These are phyloP conservation scores for Stegana nigrithorax DNA, from an alignment of 2,888 invertebrate species.

Conservation along the genomic window DNA sequence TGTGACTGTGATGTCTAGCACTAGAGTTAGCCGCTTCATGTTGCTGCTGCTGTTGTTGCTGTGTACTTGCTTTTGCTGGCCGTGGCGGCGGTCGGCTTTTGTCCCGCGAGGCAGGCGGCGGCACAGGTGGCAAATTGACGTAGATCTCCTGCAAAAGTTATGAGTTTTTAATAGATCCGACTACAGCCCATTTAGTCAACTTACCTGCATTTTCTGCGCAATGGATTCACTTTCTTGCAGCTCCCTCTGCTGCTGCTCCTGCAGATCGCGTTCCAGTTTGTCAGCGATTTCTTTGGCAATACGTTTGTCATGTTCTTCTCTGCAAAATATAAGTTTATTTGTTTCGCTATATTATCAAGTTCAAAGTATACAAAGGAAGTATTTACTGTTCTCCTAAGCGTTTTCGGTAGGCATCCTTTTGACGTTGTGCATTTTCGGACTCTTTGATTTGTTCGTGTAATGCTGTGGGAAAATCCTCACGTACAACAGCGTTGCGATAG, in stretches of 20 bases:
- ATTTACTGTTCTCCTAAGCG: conserved; percentile 74
- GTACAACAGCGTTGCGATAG: conserved; percentile 79
- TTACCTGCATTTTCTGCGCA: conserved; percentile 71
- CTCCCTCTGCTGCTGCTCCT: conserved; percentile 70
- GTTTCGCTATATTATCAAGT: neutral
- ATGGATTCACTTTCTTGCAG: conserved; percentile 71
- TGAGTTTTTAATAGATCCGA: neutral
- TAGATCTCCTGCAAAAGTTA: conserved; percentile 58
- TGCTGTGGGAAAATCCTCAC: conserved; percentile 83
- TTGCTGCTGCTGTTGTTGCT: conserved; percentile 41
- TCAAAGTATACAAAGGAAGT: neutral
- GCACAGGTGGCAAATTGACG: conserved; percentile 62
- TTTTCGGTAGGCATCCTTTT: conserved; percentile 71
- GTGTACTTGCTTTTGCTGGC: conserved; percentile 62
- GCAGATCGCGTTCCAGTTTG: conserved; percentile 73
- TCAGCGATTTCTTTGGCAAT: conserved; percentile 77
- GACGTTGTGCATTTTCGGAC: conserved; percentile 74
- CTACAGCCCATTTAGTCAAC: neutral
- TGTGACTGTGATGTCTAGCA: conserved; percentile 47
- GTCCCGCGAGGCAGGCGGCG: conserved; percentile 54
- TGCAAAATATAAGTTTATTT: too few species aligned
- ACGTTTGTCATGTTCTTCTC: conserved; percentile 77
- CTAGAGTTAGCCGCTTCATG: conserved; percentile 37
- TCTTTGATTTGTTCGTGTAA: conserved; percentile 79
- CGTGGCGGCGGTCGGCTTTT: conserved; percentile 56